Base-by-base conservation (phyloP, 2,888 invertebrate species). In the Panorpa germanica region DNA sequence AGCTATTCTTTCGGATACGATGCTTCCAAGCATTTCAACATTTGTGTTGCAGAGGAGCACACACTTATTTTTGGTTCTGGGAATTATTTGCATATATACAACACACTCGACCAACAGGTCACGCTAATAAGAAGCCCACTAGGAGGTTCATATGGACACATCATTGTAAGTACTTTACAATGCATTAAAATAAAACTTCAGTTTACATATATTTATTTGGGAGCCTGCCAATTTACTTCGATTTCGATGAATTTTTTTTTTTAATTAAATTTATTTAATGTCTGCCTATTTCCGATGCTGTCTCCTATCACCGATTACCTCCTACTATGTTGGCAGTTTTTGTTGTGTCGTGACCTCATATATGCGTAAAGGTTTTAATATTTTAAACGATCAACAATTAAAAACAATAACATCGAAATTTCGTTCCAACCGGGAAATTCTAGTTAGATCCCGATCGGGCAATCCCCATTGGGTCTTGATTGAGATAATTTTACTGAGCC, bases 1-100 rank as follows among this genome's bases (percentile, higher is more conserved):
- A 86, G 85, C 46, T 62, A 80, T 53, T 86, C 86, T 0, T 88
- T 73, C 49, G 85, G 85, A 6, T 91, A 85, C 48, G 74, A 88
- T 47, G 82, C 83, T 46, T 69, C 65, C 39, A 75, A 72, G 42
- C 64, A 71, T 34, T 81, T 74, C 46, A 91, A 91, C 48, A 50
- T 91, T 24, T 72, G 76, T 36, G 64, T 77, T 4, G 64, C 78
- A 24, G 82, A 85, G 46, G 63, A 70, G 4, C 53, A 72, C 8
- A 76, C 74, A 0, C 49, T 88, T 3, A 62, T 80, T 34, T 90
- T 77, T 59, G 66, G 70, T 1, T 73, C 86, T 1, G 90, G 90
- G 28, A 86, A 82, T 52, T 61, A 76, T 28, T 59, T 90, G 18
- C 69, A 78, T 39, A 74, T 88, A 43, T 67, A 80, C 37, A 63